Evolutionary conservation across 2,797 vertebrate species (phyloP).

Genomic region (Otolemur crassicaudatus): DNA sequence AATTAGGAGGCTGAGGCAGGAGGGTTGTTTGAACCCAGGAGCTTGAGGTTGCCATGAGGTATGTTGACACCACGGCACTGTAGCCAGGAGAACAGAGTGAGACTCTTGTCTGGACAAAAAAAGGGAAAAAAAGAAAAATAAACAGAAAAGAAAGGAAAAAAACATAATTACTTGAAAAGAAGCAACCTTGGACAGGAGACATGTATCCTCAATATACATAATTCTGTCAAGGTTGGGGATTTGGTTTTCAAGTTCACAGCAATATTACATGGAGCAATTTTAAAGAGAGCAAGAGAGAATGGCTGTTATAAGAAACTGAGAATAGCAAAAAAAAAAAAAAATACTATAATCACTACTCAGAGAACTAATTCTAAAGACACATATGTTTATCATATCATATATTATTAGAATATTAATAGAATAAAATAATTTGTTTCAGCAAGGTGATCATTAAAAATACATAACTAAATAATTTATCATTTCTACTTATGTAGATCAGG

Average conservation of each 20-base stretch:
- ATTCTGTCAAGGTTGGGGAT: background rate
- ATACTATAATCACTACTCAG: background rate
- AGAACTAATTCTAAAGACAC: background rate
- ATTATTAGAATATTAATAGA: background rate
- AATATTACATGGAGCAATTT: background rate
- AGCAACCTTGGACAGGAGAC: background rate
- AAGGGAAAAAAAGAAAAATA: no score
- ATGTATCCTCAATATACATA: background rate
- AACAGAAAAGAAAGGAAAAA: no score
- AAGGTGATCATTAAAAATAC: background rate
- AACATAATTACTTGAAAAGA: background rate
- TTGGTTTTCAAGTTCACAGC: conserved; percentile 10
- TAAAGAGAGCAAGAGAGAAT: background rate
- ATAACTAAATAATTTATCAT: conserved; percentile 21
- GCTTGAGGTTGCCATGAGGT: no score
- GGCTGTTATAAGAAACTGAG: background rate
- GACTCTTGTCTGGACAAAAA: no score
- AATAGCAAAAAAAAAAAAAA: background rate
- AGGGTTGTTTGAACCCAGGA: no score
- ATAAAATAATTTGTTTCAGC: background rate
- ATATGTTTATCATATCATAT: background rate
- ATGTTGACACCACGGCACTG: no score
- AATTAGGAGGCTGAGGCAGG: no score
- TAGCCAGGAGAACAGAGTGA: no score
- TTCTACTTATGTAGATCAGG: background rate